Evolutionary conservation across 1,140 invertebrate species (phyloP), one percentile per base, ranked within the genome.

Genomic region (Drosophila yakuba): DNA sequence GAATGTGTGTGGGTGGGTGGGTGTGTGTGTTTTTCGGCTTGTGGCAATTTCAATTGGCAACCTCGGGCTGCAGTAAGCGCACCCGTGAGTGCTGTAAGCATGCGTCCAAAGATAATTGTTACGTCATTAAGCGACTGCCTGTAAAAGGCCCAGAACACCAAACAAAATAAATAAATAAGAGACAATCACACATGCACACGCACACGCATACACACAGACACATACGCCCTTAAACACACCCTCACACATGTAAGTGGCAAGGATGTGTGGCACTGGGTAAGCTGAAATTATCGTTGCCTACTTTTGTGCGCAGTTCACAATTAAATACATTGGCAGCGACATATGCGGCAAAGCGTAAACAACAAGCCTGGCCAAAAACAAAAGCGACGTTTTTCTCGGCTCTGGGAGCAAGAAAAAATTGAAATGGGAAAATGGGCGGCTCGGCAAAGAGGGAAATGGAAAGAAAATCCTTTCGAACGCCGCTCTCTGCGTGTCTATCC

Each of bases 321-420:
- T 89, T 80, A 84, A 89, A 84, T 84, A 80, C 69, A 89, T 88
- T 88, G 78, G 68, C 68, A 84, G 68, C 77, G 80, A 84, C 84
- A 80, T 80, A 89, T 89, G 84, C 85, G 84, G 77, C 80, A 88
- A 82, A 71, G 83, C 84, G 84, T 89, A 89, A 89, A 89, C 76
- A 89, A 80, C 80, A 74, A 51, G 58, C 72, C 71, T 32, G 72
- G 44, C 59, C 64, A 59, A 74, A 76, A 77, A 76, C 43, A 55
- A 77, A 56, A 45, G 44, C 61, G 48, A 78, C 66, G 39, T 57
- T 68, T 64, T 74, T 61, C 57, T 60, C 57, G 17, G 57, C 48
- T 15, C 15, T 15, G 43, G 17, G 17, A 44, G 8, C 10, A 23
- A 47, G 25, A 48, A 28, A 48, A 28, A 50, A 28, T 20, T 4